Evolutionary conservation across 1,140 invertebrate genomes (phyloP).

Genomic region (Anastrepha ludens): DNA sequence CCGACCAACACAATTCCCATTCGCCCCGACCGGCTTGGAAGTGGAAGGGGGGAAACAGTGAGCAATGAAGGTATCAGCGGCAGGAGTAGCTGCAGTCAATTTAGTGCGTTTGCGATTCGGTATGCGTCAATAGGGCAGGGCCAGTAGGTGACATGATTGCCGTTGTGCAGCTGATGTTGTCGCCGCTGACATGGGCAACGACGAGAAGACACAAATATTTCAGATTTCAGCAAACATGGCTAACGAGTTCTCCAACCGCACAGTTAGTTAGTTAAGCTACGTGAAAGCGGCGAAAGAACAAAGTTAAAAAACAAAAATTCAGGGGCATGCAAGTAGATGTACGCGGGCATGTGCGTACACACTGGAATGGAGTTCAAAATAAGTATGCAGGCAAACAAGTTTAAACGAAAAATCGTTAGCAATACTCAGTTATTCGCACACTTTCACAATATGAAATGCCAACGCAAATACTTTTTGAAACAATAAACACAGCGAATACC

Average conservation of each 20-base stretch:
- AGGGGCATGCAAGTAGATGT: not conserved
- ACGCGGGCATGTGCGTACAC: not conserved
- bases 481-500: not conserved
- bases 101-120: conserved; percentile 37
- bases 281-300: conserved; percentile 19
- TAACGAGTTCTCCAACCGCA: conserved; percentile 33
- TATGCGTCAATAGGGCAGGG: conserved; percentile 28
- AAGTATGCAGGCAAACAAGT: not conserved
- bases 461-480: not conserved
- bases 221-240: conserved; percentile 29
- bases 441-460: not conserved
- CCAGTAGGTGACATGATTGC: conserved; percentile 26
- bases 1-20: conserved; percentile 1
- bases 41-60: not conserved
- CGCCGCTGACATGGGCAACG: not conserved
- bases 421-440: not conserved
- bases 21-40: not conserved
- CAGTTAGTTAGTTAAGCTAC: conserved; percentile 37
- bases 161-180: not conserved
- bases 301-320: not conserved
- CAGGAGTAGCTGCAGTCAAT: not conserved
- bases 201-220: conserved; percentile 41
- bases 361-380: no score
- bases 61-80: not conserved
- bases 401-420: not conserved